phyloP scores from a whole-genome alignment of 2,113 vertebrate genomes.

The Psettodes erumei region DNA sequence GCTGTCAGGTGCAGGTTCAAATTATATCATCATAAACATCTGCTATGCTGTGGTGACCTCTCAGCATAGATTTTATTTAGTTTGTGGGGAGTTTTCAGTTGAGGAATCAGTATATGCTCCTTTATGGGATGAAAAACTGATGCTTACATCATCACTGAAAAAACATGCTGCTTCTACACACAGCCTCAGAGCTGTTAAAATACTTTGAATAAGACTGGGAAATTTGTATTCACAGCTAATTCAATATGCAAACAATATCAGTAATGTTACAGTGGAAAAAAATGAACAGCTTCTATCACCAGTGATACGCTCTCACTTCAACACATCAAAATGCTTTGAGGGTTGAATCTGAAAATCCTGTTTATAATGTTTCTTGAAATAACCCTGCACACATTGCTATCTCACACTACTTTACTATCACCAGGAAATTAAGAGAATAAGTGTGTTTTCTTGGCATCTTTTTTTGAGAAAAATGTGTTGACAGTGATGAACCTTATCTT shows the following conservation, averaged over 20 bases:
- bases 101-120: not conserved
- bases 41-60: not conserved
- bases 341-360: not conserved
- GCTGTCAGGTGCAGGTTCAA: not conserved
- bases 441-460: not conserved
- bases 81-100: no score
- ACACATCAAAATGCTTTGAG: not conserved
- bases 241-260: not conserved
- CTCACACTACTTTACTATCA: conserved; percentile 1
- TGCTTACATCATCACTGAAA: no score
- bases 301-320: not conserved
- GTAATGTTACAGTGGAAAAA: no score
- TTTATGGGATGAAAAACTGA: not conserved
- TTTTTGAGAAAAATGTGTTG: not conserved
- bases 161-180: not conserved
- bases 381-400: conserved; percentile 5
- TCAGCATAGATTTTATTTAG: no score
- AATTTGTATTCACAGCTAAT: not conserved
- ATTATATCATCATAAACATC: not conserved
- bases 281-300: not conserved
- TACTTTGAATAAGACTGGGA: not conserved
- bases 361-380: conserved; percentile 21
- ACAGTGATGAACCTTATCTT: not conserved
- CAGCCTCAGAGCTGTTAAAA: not conserved
- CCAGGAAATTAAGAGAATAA: conserved; percentile 4